Evolutionary conservation across 2,797 vertebrate species (phyloP).

Genomic region (Megalops cyprinoides): DNA sequence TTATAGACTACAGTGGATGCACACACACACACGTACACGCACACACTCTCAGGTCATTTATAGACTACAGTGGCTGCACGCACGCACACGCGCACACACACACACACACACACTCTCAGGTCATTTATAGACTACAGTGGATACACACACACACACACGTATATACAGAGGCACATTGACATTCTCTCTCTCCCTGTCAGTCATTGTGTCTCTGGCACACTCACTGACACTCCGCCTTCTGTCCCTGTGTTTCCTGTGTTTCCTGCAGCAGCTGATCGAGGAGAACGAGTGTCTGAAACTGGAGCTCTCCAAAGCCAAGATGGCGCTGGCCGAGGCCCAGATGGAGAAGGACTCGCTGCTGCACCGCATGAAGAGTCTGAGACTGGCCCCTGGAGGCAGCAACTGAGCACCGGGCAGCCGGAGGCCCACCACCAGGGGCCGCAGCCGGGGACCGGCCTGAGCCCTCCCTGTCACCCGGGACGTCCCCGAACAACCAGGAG

Average conservation of each 20-base stretch:
- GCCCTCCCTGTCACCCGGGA: neutral
- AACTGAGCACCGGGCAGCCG: conserved; percentile 56
- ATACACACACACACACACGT: neutral
- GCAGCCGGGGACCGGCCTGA: conserved; percentile 25
- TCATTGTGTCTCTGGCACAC: neutral
- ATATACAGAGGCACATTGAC: neutral
- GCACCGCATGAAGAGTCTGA: conserved; percentile 86
- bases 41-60: too few species aligned
- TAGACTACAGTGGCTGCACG: too few species aligned
- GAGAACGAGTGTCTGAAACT: conserved; percentile 95
- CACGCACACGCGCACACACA: neutral
- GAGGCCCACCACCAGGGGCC: conserved; percentile 23
- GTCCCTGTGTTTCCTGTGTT: too few species aligned
- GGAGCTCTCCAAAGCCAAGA: conserved; percentile 91
- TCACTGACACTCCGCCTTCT: neutral
- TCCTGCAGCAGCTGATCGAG: conserved; percentile 80
- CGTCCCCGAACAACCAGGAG: neutral
- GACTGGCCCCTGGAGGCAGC: conserved; percentile 63
- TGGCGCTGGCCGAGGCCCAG: conserved; percentile 91
- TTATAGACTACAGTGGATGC: too few species aligned
- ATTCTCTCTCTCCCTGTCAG: conserved; percentile 25
- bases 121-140: too few species aligned
- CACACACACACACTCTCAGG: neutral
- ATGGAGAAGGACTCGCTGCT: conserved; percentile 92
- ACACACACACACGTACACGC: neutral